Conservation (phyloP, 1,140 invertebrate species). For the Drosophila murphyi region DNA sequence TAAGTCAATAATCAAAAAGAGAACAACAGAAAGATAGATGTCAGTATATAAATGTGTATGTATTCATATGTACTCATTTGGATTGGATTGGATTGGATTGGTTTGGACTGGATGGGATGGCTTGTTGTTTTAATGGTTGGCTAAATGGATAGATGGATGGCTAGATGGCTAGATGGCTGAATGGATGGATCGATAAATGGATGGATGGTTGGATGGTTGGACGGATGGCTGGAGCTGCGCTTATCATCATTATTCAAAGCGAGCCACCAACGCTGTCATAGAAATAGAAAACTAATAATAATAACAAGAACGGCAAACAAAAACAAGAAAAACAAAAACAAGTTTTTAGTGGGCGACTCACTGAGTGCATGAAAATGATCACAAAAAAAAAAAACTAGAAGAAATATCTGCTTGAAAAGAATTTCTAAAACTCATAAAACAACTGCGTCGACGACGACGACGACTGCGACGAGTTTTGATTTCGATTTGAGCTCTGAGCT, state of each 20-base stretch:
- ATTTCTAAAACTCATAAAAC: slow-evolving; percentile 78
- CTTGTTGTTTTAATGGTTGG: slow-evolving; percentile 10
- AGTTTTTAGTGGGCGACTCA: slow-evolving; percentile 42
- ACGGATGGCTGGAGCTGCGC: slow-evolving; percentile 40
- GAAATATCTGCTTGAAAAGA: slow-evolving; percentile 56
- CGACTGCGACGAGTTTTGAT: slow-evolving; percentile 72
- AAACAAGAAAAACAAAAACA: slow-evolving; percentile 75
- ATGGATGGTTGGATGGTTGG: slow-evolving; percentile 6
- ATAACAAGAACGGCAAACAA: slow-evolving; percentile 79
- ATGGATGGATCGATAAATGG: slow-evolving; percentile 2
- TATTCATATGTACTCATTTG: background rate
- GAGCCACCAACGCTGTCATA: slow-evolving; percentile 69
- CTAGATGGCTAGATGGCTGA: slow-evolving; percentile 13
- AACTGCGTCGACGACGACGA: slow-evolving; percentile 38
- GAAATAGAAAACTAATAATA: slow-evolving; percentile 77
- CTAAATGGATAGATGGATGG: slow-evolving; percentile 5
- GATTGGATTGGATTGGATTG: slow-evolving; percentile 8
- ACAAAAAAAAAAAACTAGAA: slow-evolving; percentile 24
- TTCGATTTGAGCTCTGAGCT: slow-evolving; percentile 46
- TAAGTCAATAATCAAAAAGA: slow-evolving; percentile 79
- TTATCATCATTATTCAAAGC: slow-evolving; percentile 83
- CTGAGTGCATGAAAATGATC: slow-evolving; percentile 40
- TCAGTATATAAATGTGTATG: background rate
- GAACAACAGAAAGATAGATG: slow-evolving; percentile 44
- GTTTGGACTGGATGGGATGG: slow-evolving; percentile 12